Base-by-base conservation (phyloP, 2,888 invertebrate species). In the Phanerotoma sp. region DNA sequence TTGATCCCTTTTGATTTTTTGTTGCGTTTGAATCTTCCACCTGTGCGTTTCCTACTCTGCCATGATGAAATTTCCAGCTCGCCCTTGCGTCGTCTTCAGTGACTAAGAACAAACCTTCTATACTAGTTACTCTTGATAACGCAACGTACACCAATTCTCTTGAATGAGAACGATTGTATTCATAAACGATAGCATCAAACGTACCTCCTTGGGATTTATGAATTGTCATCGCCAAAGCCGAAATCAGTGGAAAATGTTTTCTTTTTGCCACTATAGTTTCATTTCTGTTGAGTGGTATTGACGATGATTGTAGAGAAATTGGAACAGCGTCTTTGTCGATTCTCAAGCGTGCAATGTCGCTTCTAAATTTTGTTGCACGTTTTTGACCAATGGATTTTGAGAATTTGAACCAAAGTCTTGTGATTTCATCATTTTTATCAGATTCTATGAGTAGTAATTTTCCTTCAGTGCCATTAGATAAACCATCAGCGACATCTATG, bases 61-160 rank as follows among this genome's bases (percentile, higher is more conserved):
- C 46, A 46, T 52, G 38, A 37, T 35, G 28, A 37, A 52, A 52
- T 25, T n/a, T n/a, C n/a, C n/a, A n/a, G n/a, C n/a, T n/a, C n/a
- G 10, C 18, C 13, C 11, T n/a, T 16, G 25, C 33, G 38, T 46
- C 22, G 11, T 45, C 32, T 21, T 21, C n/a, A 15, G 46, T 30
- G 11, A 32, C 25, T 38, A 58, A 56, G 51, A 44, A 60, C 15
- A 65, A 54, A 33, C 60, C 62, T 51, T 60, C 56, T n/a, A 63
- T 55, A 52, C 49, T 57, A 15, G 62, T 65, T 13, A 65, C 66
- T 55, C 65, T 42, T 47, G 64, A 64, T 54, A 67, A 44, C 5
- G 68, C 67, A 38, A 69, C 65, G 52, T 69, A 68, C 32, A 67
- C 51, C n/a, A 66, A 54, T 52, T 22, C 33, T 51, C 62, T 64